Evolutionary conservation across 2,888 invertebrate genomes (phyloP), one percentile per base, ranked within the genome.

Genomic region (Chouioia cunea): DNA sequence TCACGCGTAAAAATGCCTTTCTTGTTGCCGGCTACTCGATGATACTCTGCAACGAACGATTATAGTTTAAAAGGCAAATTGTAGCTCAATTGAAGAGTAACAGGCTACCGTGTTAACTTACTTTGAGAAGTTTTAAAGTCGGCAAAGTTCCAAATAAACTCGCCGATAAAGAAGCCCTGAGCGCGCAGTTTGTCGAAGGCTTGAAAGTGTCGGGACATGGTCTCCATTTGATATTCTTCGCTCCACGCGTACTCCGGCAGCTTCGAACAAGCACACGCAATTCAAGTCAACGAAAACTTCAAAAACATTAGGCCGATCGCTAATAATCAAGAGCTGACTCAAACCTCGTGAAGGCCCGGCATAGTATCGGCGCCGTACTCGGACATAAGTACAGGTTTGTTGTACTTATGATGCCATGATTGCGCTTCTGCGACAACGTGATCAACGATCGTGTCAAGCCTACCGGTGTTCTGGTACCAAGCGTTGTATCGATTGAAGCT

Each of bases 61-160:
- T 36, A 36, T 12, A 27, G 36, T 36, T 36, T 36, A n/a, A n/a
- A n/a, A n/a, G n/a, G n/a, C n/a, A n/a, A n/a, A n/a, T n/a, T n/a
- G n/a, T n/a, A n/a, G n/a, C n/a, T 36, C 36, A 6, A 6, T 12
- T 8, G 10, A 36, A 36, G 6, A 36, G 2, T 3, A 6, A 36
- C 6, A 12, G 6, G 10, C 10, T 36, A 36, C 6, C 36, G 6
- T 36, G 36, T 6, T 4, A 36, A 81, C 88, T 86, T 84, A 95
- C 95, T 90, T 89, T 97, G 95, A 59, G 92, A 93, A 8, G 99
- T 99, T 86, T 97, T 95, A 82, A 99, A 99, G 85, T 99, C 99
- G 0, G 99, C 99, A 86, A 99, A 99, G 86, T 99, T 99, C 99
- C 99, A 99, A 48, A 98, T 94, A 88, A 98, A 96, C 87, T 99